Conservation (phyloP, 1,140 invertebrate species). For the Colletes latitarsis region DNA sequence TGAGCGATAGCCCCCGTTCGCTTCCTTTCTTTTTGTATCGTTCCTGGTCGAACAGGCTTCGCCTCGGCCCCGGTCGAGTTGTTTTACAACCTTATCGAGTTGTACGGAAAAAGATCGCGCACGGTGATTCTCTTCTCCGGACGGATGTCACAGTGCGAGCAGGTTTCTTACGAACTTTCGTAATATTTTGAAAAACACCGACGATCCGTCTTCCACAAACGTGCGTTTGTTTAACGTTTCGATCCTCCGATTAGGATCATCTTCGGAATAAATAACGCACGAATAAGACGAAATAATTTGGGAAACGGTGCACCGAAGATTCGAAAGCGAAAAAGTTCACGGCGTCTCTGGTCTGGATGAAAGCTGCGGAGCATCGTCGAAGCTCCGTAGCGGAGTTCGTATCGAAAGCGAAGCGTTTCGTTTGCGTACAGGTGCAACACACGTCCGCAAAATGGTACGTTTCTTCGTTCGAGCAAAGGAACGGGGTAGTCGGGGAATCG, state of each 20-base stretch:
- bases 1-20: conserved; percentile 64
- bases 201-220: too few relatives aligned
- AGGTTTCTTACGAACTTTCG: not conserved
- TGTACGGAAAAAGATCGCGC: not conserved
- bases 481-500: not conserved
- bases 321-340: too few relatives aligned
- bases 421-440: not conserved
- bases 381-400: too few relatives aligned
- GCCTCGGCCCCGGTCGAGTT: not conserved
- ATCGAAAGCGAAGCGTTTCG: too few relatives aligned
- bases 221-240: too few relatives aligned
- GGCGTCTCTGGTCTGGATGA: too few relatives aligned
- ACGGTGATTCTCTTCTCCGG: not conserved
- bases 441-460: not conserved
- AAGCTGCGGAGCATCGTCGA: too few relatives aligned
- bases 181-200: too few relatives aligned
- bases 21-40: conserved; percentile 41
- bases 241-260: too few relatives aligned
- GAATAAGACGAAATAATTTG: too few relatives aligned
- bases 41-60: conserved; percentile 22
- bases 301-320: too few relatives aligned
- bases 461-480: not conserved
- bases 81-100: conserved; percentile 40
- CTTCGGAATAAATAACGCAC: too few relatives aligned
- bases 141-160: not conserved